phyloP scores from a whole-genome alignment of 2,888 invertebrate genomes.

The Caenorhabditis imperialis region DNA sequence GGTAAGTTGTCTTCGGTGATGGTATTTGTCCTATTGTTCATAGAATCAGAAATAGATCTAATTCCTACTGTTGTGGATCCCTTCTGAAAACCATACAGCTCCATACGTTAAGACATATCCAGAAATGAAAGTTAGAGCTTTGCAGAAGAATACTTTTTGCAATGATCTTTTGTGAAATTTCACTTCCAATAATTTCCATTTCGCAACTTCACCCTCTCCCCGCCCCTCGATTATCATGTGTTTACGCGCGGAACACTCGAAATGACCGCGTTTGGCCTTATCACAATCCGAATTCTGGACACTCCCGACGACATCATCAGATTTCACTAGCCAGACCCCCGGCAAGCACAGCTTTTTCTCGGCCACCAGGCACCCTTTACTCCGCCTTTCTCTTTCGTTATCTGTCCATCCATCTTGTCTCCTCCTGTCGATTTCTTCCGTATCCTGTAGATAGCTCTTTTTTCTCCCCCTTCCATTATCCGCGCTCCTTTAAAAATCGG shows the following conservation, averaged over 20 bases:
- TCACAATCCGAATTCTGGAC: slow-evolving; percentile 50
- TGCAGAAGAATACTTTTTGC: too few species aligned
- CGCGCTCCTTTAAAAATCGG: slow-evolving; percentile 48
- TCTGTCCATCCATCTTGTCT: slow-evolving; percentile 45
- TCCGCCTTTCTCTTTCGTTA: slow-evolving; percentile 54
- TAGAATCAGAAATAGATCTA: too few species aligned
- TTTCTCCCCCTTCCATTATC: slow-evolving; percentile 11
- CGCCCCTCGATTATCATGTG: slow-evolving; percentile 43
- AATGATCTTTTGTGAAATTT: too few species aligned
- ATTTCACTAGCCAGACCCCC: slow-evolving; percentile 37
- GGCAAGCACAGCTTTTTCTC: slow-evolving; percentile 42
- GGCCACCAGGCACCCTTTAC: slow-evolving; percentile 39
- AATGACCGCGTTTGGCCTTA: slow-evolving; percentile 51
- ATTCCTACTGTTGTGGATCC: too few species aligned
- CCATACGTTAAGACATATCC: too few species aligned
- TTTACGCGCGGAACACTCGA: slow-evolving; percentile 48
- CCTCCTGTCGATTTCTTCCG: slow-evolving; percentile 31
- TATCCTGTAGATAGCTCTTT: slow-evolving; percentile 49
- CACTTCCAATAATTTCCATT: too few species aligned
- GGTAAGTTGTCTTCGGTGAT: too few species aligned
- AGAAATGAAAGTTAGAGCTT: too few species aligned
- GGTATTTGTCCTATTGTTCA: too few species aligned
- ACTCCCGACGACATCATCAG: slow-evolving; percentile 52
- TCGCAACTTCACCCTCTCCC: too few species aligned
- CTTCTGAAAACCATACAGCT: too few species aligned